A percentile compares a stretch with the other conserved stretches of the same genome.
These are phyloP conservation scores for Palythoa grandis DNA, from an alignment of 92 coral and sea anemone species.

Conservation along the genomic window DNA sequence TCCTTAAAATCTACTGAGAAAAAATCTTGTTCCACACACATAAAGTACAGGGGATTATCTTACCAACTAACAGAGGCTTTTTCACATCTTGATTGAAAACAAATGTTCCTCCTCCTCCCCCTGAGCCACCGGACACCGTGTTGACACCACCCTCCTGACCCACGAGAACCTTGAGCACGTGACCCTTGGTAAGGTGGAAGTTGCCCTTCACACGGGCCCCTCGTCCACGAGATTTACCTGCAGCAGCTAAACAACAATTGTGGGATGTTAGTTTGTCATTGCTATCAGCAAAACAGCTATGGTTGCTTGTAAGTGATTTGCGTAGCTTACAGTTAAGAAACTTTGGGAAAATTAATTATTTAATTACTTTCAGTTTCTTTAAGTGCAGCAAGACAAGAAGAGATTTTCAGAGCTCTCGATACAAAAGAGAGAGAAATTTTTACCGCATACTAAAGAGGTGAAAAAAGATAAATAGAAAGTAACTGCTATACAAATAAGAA, in stretches of 20 bases:
- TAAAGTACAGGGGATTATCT: background rate
- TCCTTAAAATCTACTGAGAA: background rate
- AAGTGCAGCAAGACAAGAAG: no score
- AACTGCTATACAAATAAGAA: no score
- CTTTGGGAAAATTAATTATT: no score
- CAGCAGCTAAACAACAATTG: slow-evolving; percentile 24
- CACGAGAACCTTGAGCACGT: slow-evolving; percentile 75
- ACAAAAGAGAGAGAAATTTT: no score
- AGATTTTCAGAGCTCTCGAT: no score
- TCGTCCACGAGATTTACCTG: slow-evolving; percentile 80
- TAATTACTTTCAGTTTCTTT: no score
- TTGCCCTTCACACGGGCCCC: slow-evolving; percentile 85
- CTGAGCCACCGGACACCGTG: slow-evolving; percentile 86
- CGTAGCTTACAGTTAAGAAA: no score
- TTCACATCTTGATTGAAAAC: slow-evolving; percentile 69
- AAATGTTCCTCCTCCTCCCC: slow-evolving; percentile 90
- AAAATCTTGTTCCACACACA: background rate
- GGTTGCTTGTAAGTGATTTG: no score
- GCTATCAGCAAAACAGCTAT: background rate
- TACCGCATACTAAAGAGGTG: no score
- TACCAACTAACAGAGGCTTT: slow-evolving; percentile 74
- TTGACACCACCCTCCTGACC: slow-evolving; percentile 87
- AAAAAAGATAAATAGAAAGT: no score
- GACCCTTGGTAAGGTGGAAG: slow-evolving; percentile 79
- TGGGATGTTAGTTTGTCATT: background rate